A percentile compares a stretch with the other conserved stretches of the same genome.
Conservation (phyloP, 2,888 invertebrate species). For the Chrysina gloriosa region DNA sequence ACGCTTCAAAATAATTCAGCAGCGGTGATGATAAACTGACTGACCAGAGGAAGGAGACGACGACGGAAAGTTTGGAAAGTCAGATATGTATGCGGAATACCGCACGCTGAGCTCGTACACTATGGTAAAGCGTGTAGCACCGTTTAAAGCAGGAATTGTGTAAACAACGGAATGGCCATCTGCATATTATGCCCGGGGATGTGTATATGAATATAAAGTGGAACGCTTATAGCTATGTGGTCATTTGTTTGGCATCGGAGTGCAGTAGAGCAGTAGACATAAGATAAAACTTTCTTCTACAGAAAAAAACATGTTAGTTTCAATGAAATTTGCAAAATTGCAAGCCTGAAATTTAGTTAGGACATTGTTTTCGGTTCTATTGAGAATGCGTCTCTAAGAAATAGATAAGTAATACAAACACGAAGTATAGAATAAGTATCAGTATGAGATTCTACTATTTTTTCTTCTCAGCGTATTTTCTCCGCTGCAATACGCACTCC, state of each 20-base stretch:
- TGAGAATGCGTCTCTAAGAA: too few species aligned
- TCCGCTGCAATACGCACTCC: too few species aligned
- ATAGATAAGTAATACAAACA: too few species aligned
- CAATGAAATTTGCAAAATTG: too few species aligned
- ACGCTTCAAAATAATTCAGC: constrained; percentile 29
- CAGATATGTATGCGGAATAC: constrained; percentile 26
- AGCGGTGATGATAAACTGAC: constrained; percentile 30
- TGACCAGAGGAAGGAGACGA: neutral
- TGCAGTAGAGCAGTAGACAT: too few species aligned
- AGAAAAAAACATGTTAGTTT: too few species aligned
- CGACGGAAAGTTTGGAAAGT: constrained; percentile 26
- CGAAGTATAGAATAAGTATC: too few species aligned
- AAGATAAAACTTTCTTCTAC: too few species aligned
- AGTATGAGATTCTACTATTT: too few species aligned
- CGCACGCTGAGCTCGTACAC: neutral
- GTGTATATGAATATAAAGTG: constrained; percentile 35
- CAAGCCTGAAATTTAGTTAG: too few species aligned
- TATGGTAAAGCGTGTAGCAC: neutral
- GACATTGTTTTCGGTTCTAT: too few species aligned
- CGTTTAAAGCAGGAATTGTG: constrained; percentile 16
- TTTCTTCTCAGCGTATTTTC: too few species aligned
- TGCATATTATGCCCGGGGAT: constrained; percentile 20
- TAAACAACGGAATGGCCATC: constrained; percentile 9
- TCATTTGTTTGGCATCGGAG: neutral
- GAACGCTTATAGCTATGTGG: constrained; percentile 21